Base-by-base conservation (phyloP, 2,797 vertebrate species). In the Trematomus bernacchii region DNA sequence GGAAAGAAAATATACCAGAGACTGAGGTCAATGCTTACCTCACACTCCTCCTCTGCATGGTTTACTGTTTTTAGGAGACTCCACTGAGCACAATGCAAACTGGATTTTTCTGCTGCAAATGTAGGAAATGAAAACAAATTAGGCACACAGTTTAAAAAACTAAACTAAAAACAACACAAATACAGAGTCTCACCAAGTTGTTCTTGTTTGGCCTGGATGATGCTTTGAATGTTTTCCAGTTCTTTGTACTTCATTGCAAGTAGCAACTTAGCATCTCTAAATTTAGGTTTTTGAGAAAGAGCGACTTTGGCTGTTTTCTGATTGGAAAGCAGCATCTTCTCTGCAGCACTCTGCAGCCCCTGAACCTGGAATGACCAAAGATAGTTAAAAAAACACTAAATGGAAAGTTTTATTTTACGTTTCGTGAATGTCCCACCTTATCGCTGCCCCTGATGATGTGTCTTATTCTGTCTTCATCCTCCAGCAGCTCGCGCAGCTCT, bases 401-500 rank as follows among this genome's bases (percentile, higher is more conserved):
- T 51, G 13, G 58, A 33, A 3, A 6, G 27, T 37, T 37, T 37
- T 27, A 27, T 37, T 37, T 37, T 37, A 37, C 1, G 7, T 59
- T 44, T 37, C 3, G 2, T 37, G 30, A 13, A 27, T 7, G 8
- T 13, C 48, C 80, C 62, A 92, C 92, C 90, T 91, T 91, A 27
- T 86, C 79, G 46, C 78, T 88, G 33, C 73, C 37, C 18, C 68
- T 80, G 74, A 88, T 47, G 3, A 82, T 85, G 40, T 63, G 62
- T n/a, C 59, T 75, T 0, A 92, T 76, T 59, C 71, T 80, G 55
- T 86, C 80, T 9, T 93, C 92, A 9, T 92, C 87, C 7, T 90
- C 77, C 71, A 94, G 75, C 65, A 93, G 79, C 55, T 90, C 85
- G 21, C 85, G 69, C 60, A 93, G 75, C 44, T 92, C 87, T 68